phyloP scores from a whole-genome alignment of 2,113 vertebrate genomes.

The Probosciger aterrimus region DNA sequence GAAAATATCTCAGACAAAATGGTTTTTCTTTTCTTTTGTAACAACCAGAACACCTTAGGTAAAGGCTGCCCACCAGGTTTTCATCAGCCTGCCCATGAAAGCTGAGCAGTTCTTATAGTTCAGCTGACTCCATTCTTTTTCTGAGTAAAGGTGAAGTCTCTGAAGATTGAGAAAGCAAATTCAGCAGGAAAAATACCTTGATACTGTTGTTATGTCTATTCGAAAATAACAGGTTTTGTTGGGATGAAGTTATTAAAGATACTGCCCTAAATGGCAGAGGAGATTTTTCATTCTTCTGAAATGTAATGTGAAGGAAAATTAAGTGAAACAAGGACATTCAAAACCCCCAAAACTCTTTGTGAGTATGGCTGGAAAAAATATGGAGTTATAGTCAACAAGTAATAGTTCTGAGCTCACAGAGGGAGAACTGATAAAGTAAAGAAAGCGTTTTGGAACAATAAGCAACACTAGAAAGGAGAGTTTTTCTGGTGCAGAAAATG shows the following conservation, averaged over 20 bases:
- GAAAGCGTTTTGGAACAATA: background rate
- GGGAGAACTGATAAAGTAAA: background rate
- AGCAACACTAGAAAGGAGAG: background rate
- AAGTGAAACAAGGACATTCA: background rate
- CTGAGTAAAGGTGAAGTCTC: background rate
- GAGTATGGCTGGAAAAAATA: background rate
- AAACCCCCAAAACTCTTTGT: background rate
- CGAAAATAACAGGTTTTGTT: background rate
- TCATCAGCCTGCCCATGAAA: background rate
- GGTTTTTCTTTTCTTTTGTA: rapidly evolving
- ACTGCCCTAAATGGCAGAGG: background rate
- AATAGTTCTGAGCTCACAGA: background rate
- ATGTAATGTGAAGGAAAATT: background rate
- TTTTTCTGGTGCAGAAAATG: background rate
- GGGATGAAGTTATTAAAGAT: background rate
- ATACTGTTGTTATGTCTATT: background rate
- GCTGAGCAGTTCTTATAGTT: background rate
- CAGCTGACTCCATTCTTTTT: background rate
- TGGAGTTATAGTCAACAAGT: background rate
- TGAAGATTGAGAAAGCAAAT: background rate
- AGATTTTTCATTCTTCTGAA: slow-evolving; percentile 17
- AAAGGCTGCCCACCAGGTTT: background rate
- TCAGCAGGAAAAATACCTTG: slow-evolving; percentile 32
- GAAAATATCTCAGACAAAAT: background rate
- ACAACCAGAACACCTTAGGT: background rate